A percentile compares a stretch with the other conserved stretches of the same genome.
Evolutionary conservation across 2,888 invertebrate genomes (phyloP).

Genomic region (Mythimna loreyi): DNA sequence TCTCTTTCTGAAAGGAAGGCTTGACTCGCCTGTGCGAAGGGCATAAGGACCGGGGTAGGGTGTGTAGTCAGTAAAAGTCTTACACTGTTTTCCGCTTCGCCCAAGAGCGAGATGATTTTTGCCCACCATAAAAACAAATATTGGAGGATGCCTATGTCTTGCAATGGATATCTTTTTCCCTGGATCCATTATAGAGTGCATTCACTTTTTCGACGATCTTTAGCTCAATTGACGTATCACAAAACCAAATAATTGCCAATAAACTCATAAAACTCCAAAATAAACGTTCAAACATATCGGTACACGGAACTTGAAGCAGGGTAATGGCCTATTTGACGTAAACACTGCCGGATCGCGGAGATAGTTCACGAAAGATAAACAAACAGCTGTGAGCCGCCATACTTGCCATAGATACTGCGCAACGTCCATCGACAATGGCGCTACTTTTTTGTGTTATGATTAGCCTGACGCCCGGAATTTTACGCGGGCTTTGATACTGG

Average conservation of each 20-base stretch:
- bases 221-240: conserved; percentile 4
- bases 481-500: conserved; percentile 29
- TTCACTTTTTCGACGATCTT: conserved; percentile 8
- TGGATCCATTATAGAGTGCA: neutral
- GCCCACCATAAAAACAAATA: too few species aligned
- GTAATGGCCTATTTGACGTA: conserved; percentile 60
- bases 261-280: conserved; percentile 53
- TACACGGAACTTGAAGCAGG: conserved; percentile 45
- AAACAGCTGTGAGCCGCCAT: conserved; percentile 44
- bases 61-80: too few species aligned
- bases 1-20: too few species aligned
- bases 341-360: conserved; percentile 57
- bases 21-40: too few species aligned
- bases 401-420: conserved; percentile 53
- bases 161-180: too few species aligned
- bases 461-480: conserved; percentile 20
- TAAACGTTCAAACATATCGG: conserved; percentile 29
- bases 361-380: conserved; percentile 53
- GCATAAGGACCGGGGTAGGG: too few species aligned
- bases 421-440: conserved; percentile 55
- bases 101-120: too few species aligned
- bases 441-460: conserved; percentile 43
- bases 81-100: too few species aligned
- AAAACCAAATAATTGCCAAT: conserved; percentile 42
- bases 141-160: neutral